phyloP scores from a whole-genome alignment of 53 echinoderm and acorn worm species.

The Henricia sp. region DNA sequence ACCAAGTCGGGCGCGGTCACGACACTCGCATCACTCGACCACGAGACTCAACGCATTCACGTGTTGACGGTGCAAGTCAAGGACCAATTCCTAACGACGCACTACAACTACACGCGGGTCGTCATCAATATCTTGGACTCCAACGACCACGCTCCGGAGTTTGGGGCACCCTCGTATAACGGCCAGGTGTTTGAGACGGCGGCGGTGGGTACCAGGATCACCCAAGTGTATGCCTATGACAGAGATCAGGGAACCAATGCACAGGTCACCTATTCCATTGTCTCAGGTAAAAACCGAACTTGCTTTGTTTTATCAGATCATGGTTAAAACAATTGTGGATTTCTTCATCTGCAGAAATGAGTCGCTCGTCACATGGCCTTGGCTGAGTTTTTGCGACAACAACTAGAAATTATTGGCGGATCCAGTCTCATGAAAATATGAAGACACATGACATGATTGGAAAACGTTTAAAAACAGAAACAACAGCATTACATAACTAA shows the following conservation, averaged over 20 bases:
- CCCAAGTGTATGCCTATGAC: slow-evolving; percentile 89
- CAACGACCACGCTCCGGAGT: slow-evolving; percentile 93
- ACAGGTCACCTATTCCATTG: slow-evolving; percentile 80
- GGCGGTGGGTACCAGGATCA: slow-evolving; percentile 76
- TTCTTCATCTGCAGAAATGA: no score
- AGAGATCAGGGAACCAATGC: slow-evolving; percentile 90
- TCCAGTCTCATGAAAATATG: no score
- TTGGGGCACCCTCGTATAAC: slow-evolving; percentile 73
- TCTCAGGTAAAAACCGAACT: slow-evolving; percentile 84
- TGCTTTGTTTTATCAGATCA: not conserved
- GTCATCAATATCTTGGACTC: slow-evolving; percentile 79
- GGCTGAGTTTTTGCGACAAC: no score
- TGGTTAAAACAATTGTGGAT: no score
- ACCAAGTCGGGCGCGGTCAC: slow-evolving; percentile 72
- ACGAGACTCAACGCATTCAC: slow-evolving; percentile 82
- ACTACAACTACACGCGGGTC: slow-evolving; percentile 78
- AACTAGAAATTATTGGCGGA: no score
- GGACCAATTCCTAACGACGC: slow-evolving; percentile 71
- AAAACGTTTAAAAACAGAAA: no score
- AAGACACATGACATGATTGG: no score
- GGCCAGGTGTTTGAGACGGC: slow-evolving; percentile 98
- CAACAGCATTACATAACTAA: no score
- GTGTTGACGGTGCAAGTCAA: slow-evolving; percentile 83
- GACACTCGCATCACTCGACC: slow-evolving; percentile 75
- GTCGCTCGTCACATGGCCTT: no score